These are phyloP conservation scores for Corythaeola cristata DNA, from an alignment of 2,113 vertebrate species.

Conservation along the genomic window DNA sequence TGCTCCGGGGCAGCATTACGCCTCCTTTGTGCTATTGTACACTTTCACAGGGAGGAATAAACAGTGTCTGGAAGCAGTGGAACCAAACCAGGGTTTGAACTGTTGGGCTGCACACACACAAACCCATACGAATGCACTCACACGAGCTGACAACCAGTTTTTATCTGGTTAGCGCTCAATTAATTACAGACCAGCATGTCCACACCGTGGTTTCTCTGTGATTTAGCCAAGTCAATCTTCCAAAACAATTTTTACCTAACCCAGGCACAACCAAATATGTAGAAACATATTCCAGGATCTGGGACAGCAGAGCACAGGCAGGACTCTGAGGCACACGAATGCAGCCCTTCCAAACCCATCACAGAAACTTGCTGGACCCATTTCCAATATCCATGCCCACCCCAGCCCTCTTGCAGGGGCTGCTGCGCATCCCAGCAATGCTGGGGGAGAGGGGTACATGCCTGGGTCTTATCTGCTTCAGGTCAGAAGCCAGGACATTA, in stretches of 20 bases:
- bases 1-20: not conserved
- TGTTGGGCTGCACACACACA: not conserved
- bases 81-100: not conserved
- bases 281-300: not conserved
- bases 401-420: not conserved
- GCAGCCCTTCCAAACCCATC: not conserved
- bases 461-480: not conserved
- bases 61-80: not conserved
- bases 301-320: not conserved
- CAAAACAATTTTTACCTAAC: conserved; percentile 21
- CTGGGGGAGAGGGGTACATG: not conserved
- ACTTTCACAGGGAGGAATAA: not conserved
- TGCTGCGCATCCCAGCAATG: rapidly evolving
- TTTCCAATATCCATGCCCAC: not conserved
- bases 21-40: not conserved
- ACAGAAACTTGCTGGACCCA: not conserved
- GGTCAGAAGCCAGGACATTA: not conserved
- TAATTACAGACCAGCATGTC: conserved; percentile 20
- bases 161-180: conserved; percentile 11
- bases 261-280: not conserved
- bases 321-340: not conserved
- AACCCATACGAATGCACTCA: not conserved
- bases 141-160: not conserved
- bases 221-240: conserved; percentile 32
- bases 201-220: not conserved